Conservation (phyloP, 2,113 vertebrate genomes). For the Notarius lentiginosus region DNA sequence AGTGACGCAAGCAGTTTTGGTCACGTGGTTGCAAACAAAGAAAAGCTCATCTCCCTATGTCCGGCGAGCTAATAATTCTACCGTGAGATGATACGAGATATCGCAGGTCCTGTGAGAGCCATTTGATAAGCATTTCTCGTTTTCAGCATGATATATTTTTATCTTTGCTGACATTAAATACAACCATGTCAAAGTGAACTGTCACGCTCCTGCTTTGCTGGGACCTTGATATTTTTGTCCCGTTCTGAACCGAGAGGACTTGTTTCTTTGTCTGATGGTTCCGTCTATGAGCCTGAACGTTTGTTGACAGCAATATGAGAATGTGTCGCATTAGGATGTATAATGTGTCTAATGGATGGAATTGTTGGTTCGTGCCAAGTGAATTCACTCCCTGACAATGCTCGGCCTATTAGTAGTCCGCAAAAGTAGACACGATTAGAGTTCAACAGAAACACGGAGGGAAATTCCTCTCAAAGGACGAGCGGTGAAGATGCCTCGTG, state of each 20-base stretch:
- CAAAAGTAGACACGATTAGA: conserved; percentile 42
- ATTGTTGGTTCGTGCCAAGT: conserved; percentile 38
- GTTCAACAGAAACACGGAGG: conserved; percentile 34
- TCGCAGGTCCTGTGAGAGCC: neutral
- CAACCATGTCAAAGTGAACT: neutral
- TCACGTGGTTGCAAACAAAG: too few species aligned
- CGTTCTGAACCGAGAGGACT: neutral
- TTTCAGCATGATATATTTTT: too few species aligned
- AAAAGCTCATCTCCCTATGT: too few species aligned
- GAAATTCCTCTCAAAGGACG: conserved; percentile 34
- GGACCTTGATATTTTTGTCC: neutral
- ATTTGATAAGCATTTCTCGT: neutral
- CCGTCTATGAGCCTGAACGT: neutral
- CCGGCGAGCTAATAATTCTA: too few species aligned
- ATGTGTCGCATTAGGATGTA: conserved; percentile 20
- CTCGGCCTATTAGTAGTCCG: conserved; percentile 50
- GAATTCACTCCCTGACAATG: conserved; percentile 53
- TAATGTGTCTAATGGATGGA: conserved; percentile 47
- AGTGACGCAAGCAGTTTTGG: too few species aligned
- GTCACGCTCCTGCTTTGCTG: neutral
- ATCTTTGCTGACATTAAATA: neutral
- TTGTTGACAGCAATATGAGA: neutral
- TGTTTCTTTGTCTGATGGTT: neutral
- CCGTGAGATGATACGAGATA: too few species aligned
- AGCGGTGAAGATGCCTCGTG: neutral